Conservation (phyloP, 2,113 vertebrate species). For the Menura novaehollandiae region DNA sequence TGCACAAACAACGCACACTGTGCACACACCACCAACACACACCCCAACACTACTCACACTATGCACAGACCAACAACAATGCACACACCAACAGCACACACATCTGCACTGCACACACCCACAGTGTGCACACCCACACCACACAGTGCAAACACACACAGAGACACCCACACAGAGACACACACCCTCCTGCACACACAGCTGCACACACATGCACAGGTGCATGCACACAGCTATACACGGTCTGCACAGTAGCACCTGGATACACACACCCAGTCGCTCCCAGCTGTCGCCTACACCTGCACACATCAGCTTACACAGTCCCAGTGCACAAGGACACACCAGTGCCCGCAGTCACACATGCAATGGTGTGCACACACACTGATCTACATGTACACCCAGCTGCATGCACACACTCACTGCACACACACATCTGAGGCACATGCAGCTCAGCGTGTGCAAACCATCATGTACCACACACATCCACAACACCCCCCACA, state of each 20-base stretch:
- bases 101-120: not conserved
- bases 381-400: not conserved
- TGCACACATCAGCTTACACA: not conserved
- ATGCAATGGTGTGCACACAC: too few species aligned
- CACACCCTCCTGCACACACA: not conserved
- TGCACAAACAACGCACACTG: not conserved
- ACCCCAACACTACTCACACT: not conserved
- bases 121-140: too few species aligned
- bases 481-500: not conserved
- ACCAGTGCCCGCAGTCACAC: not conserved
- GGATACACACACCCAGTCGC: not conserved
- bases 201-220: not conserved
- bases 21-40: not conserved
- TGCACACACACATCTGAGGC: not conserved
- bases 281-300: not conserved
- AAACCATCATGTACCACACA: not conserved
- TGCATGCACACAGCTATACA: too few species aligned
- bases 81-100: too few species aligned
- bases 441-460: accelerated
- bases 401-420: not conserved
- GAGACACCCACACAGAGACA: not conserved
- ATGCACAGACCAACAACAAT: not conserved
- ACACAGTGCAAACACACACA: not conserved
- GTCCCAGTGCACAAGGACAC: not conserved
- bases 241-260: not conserved